Conservation (phyloP, 2,888 invertebrate genomes). For the Macropis europaea region DNA sequence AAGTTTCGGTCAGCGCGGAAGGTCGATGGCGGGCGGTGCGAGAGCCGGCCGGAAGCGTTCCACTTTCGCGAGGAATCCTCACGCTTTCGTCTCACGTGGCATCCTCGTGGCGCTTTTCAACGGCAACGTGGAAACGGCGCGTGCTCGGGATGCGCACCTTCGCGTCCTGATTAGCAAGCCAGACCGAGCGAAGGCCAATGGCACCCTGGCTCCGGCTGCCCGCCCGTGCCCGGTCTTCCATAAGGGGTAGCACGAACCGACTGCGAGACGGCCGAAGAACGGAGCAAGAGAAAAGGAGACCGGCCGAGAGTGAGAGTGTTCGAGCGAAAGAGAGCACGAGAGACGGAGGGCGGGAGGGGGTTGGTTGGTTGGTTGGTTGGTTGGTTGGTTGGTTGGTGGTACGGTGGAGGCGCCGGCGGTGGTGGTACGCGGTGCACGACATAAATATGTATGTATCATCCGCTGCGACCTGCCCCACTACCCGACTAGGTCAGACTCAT, state of each 20-base stretch:
- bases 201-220: slow-evolving; percentile 59
- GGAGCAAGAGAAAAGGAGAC: slow-evolving; percentile 40
- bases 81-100: slow-evolving; percentile 75
- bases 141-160: slow-evolving; percentile 78
- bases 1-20: slow-evolving; percentile 45
- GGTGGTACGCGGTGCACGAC: slow-evolving; percentile 74
- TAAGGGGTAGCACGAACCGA: slow-evolving; percentile 44
- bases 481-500: slow-evolving; percentile 79
- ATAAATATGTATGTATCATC: slow-evolving; percentile 79
- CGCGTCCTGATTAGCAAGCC: slow-evolving; percentile 78
- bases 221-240: slow-evolving; percentile 41
- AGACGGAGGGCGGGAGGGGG: slow-evolving; percentile 37
- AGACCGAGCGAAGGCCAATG: slow-evolving; percentile 76
- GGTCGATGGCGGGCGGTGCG: slow-evolving; percentile 25
- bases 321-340: slow-evolving; percentile 22
- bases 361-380: slow-evolving; percentile 29
- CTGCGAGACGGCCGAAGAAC: slow-evolving; percentile 33
- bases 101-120: slow-evolving; percentile 68
- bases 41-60: slow-evolving; percentile 49
- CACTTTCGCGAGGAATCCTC: slow-evolving; percentile 63
- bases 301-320: slow-evolving; percentile 40
- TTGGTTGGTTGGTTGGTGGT: slow-evolving; percentile 48
- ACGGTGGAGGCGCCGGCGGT: slow-evolving; percentile 40
- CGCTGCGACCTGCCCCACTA: slow-evolving; percentile 79
- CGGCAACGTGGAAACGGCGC: slow-evolving; percentile 71